Evolutionary conservation across 2,797 vertebrate species (phyloP).

Genomic region (Phrynocephalus vlangalii): DNA sequence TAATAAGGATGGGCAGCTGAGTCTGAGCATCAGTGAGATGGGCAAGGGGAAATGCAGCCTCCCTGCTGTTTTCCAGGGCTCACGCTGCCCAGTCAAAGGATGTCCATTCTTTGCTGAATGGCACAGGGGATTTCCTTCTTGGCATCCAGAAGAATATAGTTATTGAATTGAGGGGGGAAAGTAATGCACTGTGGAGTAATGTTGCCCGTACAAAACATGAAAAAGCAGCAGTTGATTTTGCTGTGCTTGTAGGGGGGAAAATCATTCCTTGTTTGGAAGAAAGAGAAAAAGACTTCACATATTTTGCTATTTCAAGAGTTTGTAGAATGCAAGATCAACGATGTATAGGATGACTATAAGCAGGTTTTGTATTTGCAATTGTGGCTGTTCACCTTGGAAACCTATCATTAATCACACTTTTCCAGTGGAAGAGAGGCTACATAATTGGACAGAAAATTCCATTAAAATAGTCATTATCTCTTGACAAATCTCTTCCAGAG

Average conservation of each 20-base stretch:
- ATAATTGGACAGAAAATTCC: conserved; percentile 57
- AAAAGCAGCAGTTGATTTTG: conserved; percentile 6
- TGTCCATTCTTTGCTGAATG: conserved; percentile 13
- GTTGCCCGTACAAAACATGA: conserved; percentile 30
- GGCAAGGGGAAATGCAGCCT: conserved; percentile 28
- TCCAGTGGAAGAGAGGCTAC: conserved; percentile 52
- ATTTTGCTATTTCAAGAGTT: conserved; percentile 37
- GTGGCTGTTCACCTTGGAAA: conserved; percentile 57
- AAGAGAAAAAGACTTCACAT: conserved; percentile 15
- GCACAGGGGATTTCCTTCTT: not conserved
- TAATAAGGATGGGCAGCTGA: conserved; percentile 74
- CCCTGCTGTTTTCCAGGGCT: conserved; percentile 44
- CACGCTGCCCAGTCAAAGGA: conserved; percentile 18
- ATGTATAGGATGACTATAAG: conserved; percentile 20
- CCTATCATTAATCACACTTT: conserved; percentile 43
- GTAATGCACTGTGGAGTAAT: not conserved
- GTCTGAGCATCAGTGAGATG: conserved; percentile 16
- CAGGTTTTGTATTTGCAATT: conserved; percentile 44
- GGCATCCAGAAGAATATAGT: not conserved
- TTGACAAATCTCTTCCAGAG: conserved; percentile 51
- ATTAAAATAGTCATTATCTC: conserved; percentile 21
- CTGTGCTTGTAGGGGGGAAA: conserved; percentile 4
- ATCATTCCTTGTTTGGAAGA: not conserved
- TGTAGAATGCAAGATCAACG: conserved; percentile 12
- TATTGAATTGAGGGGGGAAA: not conserved